A percentile compares a stretch with the other conserved stretches of the same genome.
These are phyloP conservation scores for Parnassius glacialis DNA, from an alignment of 2,888 invertebrate species.

Conservation along the genomic window DNA sequence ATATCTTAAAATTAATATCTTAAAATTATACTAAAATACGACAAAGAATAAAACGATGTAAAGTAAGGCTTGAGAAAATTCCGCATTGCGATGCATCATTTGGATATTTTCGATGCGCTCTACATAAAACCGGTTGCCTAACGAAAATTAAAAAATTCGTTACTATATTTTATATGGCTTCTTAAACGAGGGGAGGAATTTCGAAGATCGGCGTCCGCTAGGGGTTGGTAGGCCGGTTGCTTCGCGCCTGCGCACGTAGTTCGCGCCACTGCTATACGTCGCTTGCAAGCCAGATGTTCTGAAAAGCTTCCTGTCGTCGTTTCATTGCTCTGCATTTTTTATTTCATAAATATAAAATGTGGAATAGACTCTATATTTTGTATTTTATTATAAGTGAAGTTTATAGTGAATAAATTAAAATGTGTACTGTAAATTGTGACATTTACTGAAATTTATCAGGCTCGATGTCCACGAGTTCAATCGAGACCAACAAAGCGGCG, in stretches of 20 bases:
- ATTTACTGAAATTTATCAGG: slow-evolving; percentile 69
- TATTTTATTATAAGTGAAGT: slow-evolving; percentile 64
- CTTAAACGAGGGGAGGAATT: slow-evolving; percentile 71
- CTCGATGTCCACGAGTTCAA: slow-evolving; percentile 80
- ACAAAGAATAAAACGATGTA: slow-evolving; percentile 2
- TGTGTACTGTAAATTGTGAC: slow-evolving; percentile 66
- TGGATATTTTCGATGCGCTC: slow-evolving; percentile 34
- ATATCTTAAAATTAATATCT: neutral
- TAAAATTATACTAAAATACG: neutral
- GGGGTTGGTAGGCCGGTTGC: slow-evolving; percentile 66
- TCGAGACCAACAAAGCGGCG: slow-evolving; percentile 81
- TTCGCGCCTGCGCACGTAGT: slow-evolving; percentile 79
- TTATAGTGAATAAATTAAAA: slow-evolving; percentile 64
- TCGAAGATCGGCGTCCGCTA: slow-evolving; percentile 66
- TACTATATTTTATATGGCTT: slow-evolving; percentile 75
- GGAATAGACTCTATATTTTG: slow-evolving; percentile 63
- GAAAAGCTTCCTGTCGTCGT: slow-evolving; percentile 78
- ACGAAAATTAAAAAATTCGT: slow-evolving; percentile 75
- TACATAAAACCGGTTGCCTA: slow-evolving; percentile 67
- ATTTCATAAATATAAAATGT: slow-evolving; percentile 69
- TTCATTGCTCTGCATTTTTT: slow-evolving; percentile 65
- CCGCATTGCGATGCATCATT: slow-evolving; percentile 21
- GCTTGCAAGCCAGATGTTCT: slow-evolving; percentile 80
- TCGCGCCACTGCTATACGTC: slow-evolving; percentile 79
- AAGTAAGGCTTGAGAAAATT: slow-evolving; percentile 15